Evolutionary conservation across 2,888 invertebrate species (phyloP), one percentile per base, ranked within the genome.

Genomic region (Oscheius sp.): DNA sequence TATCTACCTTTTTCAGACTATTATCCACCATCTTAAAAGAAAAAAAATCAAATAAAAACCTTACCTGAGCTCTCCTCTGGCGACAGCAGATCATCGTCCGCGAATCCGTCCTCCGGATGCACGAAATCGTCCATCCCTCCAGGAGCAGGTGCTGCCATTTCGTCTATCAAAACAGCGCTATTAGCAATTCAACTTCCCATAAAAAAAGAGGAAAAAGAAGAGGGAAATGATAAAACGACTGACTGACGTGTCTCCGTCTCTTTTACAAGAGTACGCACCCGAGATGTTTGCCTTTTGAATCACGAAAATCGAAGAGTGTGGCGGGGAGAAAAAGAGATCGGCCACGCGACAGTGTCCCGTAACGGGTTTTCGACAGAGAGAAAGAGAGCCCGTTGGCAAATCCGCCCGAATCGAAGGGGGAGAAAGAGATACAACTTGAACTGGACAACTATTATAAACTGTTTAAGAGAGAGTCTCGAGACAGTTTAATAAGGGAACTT

Each of bases 81-180:
- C 35, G 87, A 83, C 7, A 88, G 74, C 11, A 88, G 76, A 73
- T 88, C 88, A 75, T 88, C 88, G 70, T 88, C 88, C 13, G 86
- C 88, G 71, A 87, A 88, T 21, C 87, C 87, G 66, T 88, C 87
- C 29, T 82, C 84, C 10, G 81, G 84, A 57, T 87, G 87, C n/a
- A 80, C 84, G 58, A 87, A 87, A 33, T 82, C 87, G 48, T 48
- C 63, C 47, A 48, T 63, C 42, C 42, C 42, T 37, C n/a, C 42
- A 37, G 48, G 1, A 42, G n/a, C 58, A 58, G 58, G n/a, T 57
- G 50, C 33, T 11, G 57, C 47, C 58, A 55, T 55, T n/a, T 70
- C 33, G 33, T 42, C 47, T 37, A 33, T 62, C 21, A 42, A 62
- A 37, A 62, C 29, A 62, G 47, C 42, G 21, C 21, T 21, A 21